Base-by-base conservation (phyloP, 2,888 invertebrate species). In the Celastrina argiolus region DNA sequence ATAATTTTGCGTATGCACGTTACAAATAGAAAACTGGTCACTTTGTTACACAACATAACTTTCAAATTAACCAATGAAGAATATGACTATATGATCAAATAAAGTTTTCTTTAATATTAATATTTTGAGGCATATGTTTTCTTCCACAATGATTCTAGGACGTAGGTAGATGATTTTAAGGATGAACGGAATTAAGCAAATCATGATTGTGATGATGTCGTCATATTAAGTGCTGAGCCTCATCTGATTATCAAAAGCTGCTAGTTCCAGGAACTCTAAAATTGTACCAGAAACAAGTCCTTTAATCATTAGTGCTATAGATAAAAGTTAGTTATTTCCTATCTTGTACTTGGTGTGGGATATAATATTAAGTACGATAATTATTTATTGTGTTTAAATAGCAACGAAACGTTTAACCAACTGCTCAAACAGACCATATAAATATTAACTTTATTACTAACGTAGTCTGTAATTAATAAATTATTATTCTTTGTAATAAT, bases 41-140 rank as follows among this genome's bases (percentile, higher is more conserved):
- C 14, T 39, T 36, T 36, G 22, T 61, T 61, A 61, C 36, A 22
- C 39, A 61, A 39, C 39, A 6, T 18, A 61, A 61, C 61, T 61
- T 61, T 61, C 61, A 7, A 61, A 22, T 14, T 39, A 61, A 36
- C 36, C 39, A 26, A 61, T 39, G 61, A 34, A 22, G 12, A 18
- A n/a, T n/a, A n/a, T 16, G 31, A 28, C 16, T 58, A 31, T 58
- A 31, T 12, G 22, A 22, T 51, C 18, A 51, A 12, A 45, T 1
- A 8, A 45, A 18, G 42, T 45, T 45, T 2, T 41, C 41, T 41
- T 41, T 41, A 41, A 6, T 41, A 16, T 2, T 14, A 41, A 10
- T 39, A 31, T 7, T 6, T 7, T 31, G 5, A 4, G 31, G 31
- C 7, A 3, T 31, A 31, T 31, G 7, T 6, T 31, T 31, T 31